Conservation (phyloP, 2,888 invertebrate genomes). For the Heliconius ismenius region DNA sequence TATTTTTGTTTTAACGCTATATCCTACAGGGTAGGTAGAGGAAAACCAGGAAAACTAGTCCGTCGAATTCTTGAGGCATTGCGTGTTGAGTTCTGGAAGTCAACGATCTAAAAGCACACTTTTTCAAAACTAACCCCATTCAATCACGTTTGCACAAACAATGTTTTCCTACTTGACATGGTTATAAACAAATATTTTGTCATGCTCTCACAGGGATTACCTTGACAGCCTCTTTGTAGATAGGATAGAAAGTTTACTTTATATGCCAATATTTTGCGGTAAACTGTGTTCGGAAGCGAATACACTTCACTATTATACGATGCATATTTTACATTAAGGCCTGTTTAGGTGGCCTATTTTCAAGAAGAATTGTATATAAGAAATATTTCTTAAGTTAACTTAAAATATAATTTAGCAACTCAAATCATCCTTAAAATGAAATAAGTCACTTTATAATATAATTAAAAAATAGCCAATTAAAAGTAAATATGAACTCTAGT, state of each 20-base stretch:
- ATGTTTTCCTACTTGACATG: slow-evolving; percentile 40
- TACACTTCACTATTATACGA: neutral
- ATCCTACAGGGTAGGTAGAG: no score
- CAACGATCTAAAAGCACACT: neutral
- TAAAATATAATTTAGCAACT: no score
- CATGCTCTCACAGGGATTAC: slow-evolving; percentile 38
- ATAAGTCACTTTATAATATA: neutral
- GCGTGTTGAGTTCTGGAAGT: no score
- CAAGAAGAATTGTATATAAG: neutral
- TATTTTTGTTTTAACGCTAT: no score
- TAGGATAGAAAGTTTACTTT: slow-evolving; percentile 35
- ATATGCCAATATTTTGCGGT: slow-evolving; percentile 35
- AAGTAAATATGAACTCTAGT: no score
- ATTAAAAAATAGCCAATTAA: neutral
- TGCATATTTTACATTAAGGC: slow-evolving; percentile 6
- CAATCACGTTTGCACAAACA: slow-evolving; percentile 21
- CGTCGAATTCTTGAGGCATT: no score
- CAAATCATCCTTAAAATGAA: no score
- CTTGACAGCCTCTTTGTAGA: slow-evolving; percentile 41
- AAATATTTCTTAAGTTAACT: neutral
- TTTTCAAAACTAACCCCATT: slow-evolving; percentile 10
- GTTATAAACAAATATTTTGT: slow-evolving; percentile 45
- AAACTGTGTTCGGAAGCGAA: slow-evolving; percentile 27
- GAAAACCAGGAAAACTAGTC: no score
- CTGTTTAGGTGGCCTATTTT: neutral